Evolutionary conservation across 2,113 vertebrate genomes (phyloP), one percentile per base, ranked within the genome.

Genomic region (Aegotheles bennettii): DNA sequence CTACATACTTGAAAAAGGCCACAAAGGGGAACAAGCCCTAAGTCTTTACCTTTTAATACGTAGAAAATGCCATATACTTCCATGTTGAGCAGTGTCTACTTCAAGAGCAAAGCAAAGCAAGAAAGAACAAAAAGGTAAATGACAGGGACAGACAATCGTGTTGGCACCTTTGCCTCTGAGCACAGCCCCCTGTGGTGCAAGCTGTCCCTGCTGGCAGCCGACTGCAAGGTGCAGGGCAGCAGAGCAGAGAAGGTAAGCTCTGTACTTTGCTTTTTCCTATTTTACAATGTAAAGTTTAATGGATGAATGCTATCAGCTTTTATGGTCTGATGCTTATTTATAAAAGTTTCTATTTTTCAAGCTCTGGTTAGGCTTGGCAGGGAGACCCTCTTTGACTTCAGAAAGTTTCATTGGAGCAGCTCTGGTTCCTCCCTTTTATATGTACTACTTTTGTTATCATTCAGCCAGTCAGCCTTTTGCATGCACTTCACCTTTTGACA

Each of bases 131-230:
- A 60, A 33, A 25, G 4, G 2, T 18, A 12, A 65, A 15, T 12
- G 43, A 16, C 33, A 31, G n/a, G 11, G 40, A 16, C 33, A 29
- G 24, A 17, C 2, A 8, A 11, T 6, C 0, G 0, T 8, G 24
- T 8, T 0, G 2, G 33, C 3, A 6, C 13, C 38, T 47, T 54
- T 1, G 2, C 25, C 25, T 47, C 20, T 0, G 2, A 40, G 23
- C 0, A 0, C 48, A 61, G 70, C 25, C 12, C 8, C 1, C 4
- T 2, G 24, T 13, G 19, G 38, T 1, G 0, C 0, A 0, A 33
- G 31, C 43, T 38, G 48, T 24, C 15, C 8, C 24, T 1, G 9
- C 14, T 0, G 0, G n/a, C 6, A 7, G 28, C n/a, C 33, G 13
- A 12, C n/a, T 8, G 6, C 2, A 25, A 54, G 21, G 12, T 0